Conservation (phyloP, 1,140 invertebrate genomes). For the Aphelenchoides besseyi region DNA sequence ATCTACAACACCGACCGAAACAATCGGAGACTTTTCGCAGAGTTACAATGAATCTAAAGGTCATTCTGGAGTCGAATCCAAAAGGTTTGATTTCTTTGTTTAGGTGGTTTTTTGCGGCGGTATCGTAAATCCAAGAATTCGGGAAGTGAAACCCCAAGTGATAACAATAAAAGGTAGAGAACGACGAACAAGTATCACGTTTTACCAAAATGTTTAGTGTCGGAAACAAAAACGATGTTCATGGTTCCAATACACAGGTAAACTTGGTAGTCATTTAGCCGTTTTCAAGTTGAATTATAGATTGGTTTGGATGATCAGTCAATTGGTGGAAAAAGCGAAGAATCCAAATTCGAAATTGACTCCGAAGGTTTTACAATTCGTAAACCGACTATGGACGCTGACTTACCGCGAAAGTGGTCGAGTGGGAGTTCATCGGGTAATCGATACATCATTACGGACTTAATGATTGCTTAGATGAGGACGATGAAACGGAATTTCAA, state of each 20-base stretch:
- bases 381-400: neutral
- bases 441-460: neutral
- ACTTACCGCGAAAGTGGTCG: slow-evolving; percentile 16
- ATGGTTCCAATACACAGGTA: neutral
- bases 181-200: neutral
- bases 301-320: slow-evolving; percentile 43
- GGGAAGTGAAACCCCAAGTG: slow-evolving; percentile 28
- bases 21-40: slow-evolving; percentile 19
- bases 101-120: slow-evolving; percentile 37
- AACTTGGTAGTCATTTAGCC: neutral
- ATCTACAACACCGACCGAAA: slow-evolving; percentile 16
- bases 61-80: neutral
- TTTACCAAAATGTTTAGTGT: neutral
- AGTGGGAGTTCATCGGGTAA: slow-evolving; percentile 36
- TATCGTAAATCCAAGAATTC: slow-evolving; percentile 54
- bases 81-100: neutral
- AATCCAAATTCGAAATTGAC: slow-evolving; percentile 35
- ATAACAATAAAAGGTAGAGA: slow-evolving; percentile 21
- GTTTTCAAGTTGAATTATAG: neutral
- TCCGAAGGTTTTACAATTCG: slow-evolving; percentile 52
- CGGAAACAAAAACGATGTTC: slow-evolving; percentile 3
- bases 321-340: neutral
- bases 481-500: slow-evolving; percentile 51
- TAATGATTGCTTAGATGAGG: slow-evolving; percentile 36
- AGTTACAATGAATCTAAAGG: slow-evolving; percentile 34